These are phyloP conservation scores for Lampris megalopsis DNA, from an alignment of 2,113 vertebrate species.

Conservation along the genomic window DNA sequence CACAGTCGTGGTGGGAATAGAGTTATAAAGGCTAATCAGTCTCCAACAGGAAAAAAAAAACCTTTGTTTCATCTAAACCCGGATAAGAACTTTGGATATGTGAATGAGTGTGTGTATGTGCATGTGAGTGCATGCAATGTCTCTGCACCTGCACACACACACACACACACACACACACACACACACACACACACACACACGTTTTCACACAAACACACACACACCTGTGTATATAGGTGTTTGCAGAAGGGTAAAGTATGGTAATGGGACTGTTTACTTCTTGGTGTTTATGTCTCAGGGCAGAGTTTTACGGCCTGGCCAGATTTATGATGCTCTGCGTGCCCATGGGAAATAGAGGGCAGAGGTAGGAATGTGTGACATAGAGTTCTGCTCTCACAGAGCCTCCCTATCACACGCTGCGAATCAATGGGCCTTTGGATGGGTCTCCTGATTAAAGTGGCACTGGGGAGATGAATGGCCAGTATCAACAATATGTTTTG, in stretches of 20 bases:
- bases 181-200: too few species aligned
- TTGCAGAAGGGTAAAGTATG: neutral
- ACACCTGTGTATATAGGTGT: neutral
- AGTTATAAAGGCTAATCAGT: conserved; percentile 26
- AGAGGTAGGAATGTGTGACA: conserved; percentile 44
- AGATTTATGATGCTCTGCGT: conserved; percentile 52
- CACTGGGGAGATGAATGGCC: neutral
- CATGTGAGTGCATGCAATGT: neutral
- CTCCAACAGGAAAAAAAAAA: neutral
- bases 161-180: too few species aligned
- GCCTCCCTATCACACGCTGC: conserved; percentile 4
- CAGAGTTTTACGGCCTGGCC: conserved; percentile 40
- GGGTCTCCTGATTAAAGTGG: conserved; percentile 27
- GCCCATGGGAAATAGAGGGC: conserved; percentile 48
- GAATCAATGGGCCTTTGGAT: conserved; percentile 33
- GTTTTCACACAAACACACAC: too few species aligned
- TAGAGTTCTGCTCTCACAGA: conserved; percentile 35
- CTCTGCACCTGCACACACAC: too few species aligned
- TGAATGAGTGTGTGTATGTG: conserved; percentile 1
- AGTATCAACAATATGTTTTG: conserved; percentile 24
- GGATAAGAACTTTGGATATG: too few species aligned
- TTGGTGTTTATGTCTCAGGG: conserved; percentile 9
- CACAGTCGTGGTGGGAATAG: conserved; percentile 8
- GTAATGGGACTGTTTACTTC: conserved; percentile 23
- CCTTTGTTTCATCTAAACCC: too few species aligned